Evolutionary conservation across 2,113 vertebrate genomes (phyloP), one percentile per base, ranked within the genome.

Genomic region (Leptodactylus fuscus): DNA sequence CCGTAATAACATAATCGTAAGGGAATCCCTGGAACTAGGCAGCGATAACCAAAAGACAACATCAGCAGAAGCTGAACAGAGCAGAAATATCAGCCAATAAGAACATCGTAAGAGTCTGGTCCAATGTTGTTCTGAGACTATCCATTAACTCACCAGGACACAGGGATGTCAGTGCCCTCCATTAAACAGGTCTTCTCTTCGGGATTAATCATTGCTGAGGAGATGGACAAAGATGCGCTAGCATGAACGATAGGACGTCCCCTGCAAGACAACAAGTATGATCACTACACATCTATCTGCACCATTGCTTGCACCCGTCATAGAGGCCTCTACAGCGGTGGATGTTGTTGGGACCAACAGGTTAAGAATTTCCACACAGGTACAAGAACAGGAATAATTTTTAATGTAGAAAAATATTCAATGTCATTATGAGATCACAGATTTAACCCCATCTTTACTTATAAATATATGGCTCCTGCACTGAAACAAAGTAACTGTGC

Each of bases 121-220:
- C 53, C 2, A n/a, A n/a, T n/a, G n/a, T n/a, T n/a, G n/a, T n/a
- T n/a, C n/a, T n/a, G n/a, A n/a, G n/a, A n/a, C n/a, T n/a, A n/a
- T n/a, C n/a, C n/a, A n/a, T n/a, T n/a, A n/a, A 78, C 95, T 90
- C 88, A 97, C 97, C 97, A 98, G 84, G 97, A 92, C 81, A 96
- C 96, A 0, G 89, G 91, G 75, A 90, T 90, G 36, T 88, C 89
- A 1, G 82, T 80, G 65, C 75, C 80, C 60, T 90, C 91, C 41
- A 93, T 44, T 82, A 79, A 87, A 82, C 97, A 98, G 87, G 89
- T 92, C 70, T 95, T 96, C 88, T 97, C 97, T 58, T 98, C 97
- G 0, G 97, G 97, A 91, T 97, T 98, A 90, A 98, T 96, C 96
- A 97, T 96, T 83, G 93, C 90, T 0, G 97, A 96, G 75, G 90